Evolutionary conservation across 2,888 invertebrate species (phyloP), one percentile per base, ranked within the genome.

Genomic region (Cephus rjabovi): DNA sequence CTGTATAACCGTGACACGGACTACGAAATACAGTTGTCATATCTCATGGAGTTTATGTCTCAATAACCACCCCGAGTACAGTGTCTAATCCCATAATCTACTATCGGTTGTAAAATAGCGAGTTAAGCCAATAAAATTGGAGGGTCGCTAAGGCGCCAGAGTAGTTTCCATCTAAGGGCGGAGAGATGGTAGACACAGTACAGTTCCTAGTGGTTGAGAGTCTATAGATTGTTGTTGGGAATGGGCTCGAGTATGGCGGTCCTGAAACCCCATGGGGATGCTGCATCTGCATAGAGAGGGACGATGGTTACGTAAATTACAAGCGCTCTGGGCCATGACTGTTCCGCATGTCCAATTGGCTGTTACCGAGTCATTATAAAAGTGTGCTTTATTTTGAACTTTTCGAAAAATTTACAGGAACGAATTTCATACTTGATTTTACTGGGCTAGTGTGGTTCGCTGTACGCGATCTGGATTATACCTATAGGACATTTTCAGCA

Each of bases 301-400:
- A 90, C 89, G 89, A 89, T 88, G 86, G 89, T 89, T 86, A 82
- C 86, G 90, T 89, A 89, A 90, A 89, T 90, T 90, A 88, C 88
- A 12, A 86, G 83, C 86, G 87, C 90, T 88, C 85, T 87, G 82
- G 88, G 88, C 89, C 85, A 87, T 86, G 88, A 86, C 84, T 87
- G 86, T 85, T 81, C 81, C 0, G 33, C 15, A 0, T 30, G 71
- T 11, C 71, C 71, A 23, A 34, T 34, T 34, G 71, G 31, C 31
- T 4, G 34, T 71, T 34, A 34, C 31, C 9, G 56, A 1, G 23
- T 23, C 6, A 2, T 23, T 56, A 56, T 23, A 23, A 4, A 23
- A 56, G 23, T 9, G 15, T 23, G 1, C 1, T 9, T 56, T 2
- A 0, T 9, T 56, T 56, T 9, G 40, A 56, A 56, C 23, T 23